Percentiles rank a stretch among this genome's conserved stretches.
These are phyloP conservation scores for Cyclina sinensis DNA, from an alignment of 1,140 invertebrate species.

Conservation along the genomic window DNA sequence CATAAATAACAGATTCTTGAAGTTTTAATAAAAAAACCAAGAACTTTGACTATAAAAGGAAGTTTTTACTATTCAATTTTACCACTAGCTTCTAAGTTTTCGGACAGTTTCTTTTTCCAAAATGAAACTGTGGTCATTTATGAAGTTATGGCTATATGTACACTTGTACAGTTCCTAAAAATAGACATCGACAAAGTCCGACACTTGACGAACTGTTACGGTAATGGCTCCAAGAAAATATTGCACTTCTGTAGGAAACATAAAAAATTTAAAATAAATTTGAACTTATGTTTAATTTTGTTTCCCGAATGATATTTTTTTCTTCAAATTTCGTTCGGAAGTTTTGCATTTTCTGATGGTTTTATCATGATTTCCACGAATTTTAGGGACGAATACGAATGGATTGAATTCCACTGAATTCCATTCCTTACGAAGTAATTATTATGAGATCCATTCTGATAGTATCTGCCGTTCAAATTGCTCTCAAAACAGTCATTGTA, in stretches of 20 bases:
- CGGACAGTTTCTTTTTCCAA: too few species aligned
- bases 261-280: not conserved
- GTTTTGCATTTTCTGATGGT: slow-evolving; percentile 72
- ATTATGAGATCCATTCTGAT: slow-evolving; percentile 83
- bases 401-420: slow-evolving; percentile 86
- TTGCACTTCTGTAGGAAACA: not conserved
- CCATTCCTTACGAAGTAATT: slow-evolving; percentile 85
- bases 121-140: too few species aligned
- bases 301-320: not conserved
- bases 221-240: not conserved
- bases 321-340: slow-evolving; percentile 71
- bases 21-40: too few species aligned
- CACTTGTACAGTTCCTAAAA: too few species aligned
- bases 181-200: too few species aligned
- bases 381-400: slow-evolving; percentile 84
- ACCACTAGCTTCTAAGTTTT: too few species aligned
- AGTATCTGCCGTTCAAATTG: slow-evolving; percentile 96
- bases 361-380: slow-evolving; percentile 84
- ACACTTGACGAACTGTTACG: too few species aligned
- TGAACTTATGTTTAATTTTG: not conserved
- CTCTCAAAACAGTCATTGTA: slow-evolving; percentile 95
- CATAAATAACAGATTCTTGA: too few species aligned
- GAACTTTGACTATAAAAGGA: too few species aligned
- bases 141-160: too few species aligned
- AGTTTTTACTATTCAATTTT: too few species aligned